A percentile compares a stretch with the other conserved stretches of the same genome.
These are phyloP conservation scores for Bos indicus DNA, from an alignment of 2,113 vertebrate species.

Conservation along the genomic window DNA sequence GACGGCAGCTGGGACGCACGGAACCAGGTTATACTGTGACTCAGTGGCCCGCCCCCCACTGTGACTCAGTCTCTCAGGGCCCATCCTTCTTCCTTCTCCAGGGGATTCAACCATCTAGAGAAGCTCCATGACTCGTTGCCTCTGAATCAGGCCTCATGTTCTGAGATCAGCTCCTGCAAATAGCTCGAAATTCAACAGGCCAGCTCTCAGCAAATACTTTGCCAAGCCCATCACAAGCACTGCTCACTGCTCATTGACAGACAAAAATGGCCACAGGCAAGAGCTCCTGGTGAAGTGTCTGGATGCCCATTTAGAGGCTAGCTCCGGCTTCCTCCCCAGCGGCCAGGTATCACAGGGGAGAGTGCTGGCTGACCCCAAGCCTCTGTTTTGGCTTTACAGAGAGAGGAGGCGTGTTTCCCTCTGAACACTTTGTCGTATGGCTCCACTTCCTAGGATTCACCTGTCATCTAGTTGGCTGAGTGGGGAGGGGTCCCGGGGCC, in stretches of 20 bases:
- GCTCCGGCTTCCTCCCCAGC: background rate
- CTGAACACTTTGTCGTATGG: fast-evolving
- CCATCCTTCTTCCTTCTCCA: background rate
- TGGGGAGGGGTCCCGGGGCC: background rate
- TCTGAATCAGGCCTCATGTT: background rate
- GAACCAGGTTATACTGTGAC: background rate
- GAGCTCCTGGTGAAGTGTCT: background rate
- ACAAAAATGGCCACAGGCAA: slow-evolving; percentile 49
- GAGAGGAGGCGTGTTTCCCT: background rate
- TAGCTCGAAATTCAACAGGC: slow-evolving; percentile 24
- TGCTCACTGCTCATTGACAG: background rate
- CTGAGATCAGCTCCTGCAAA: slow-evolving; percentile 37
- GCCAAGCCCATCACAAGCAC: slow-evolving; percentile 17
- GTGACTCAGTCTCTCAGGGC: background rate
- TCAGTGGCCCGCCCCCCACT: background rate
- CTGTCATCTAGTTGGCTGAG: background rate
- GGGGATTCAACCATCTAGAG: background rate
- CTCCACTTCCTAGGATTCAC: background rate
- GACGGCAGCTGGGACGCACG: fast-evolving
- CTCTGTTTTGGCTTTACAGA: no score
- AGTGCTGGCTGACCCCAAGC: background rate
- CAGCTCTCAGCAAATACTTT: slow-evolving; percentile 6
- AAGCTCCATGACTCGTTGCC: background rate
- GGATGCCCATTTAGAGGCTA: background rate
- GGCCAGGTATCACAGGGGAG: background rate